Evolutionary conservation across 1,140 invertebrate species (phyloP).

Genomic region (Ganaspis sp.): DNA sequence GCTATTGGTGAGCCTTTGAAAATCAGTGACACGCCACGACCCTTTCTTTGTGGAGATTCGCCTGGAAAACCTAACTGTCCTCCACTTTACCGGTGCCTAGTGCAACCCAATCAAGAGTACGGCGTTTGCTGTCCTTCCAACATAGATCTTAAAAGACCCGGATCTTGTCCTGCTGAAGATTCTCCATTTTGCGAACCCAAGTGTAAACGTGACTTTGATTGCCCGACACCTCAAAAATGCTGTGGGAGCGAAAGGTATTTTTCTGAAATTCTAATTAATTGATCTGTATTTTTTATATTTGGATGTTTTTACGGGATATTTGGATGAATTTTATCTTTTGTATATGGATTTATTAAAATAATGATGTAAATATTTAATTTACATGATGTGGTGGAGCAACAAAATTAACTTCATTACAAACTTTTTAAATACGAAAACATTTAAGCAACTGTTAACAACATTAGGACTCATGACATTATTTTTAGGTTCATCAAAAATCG

Average conservation of each 20-base stretch:
- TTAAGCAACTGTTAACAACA: no score
- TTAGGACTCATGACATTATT: no score
- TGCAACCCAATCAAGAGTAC: constrained; percentile 87
- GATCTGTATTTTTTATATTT: no score
- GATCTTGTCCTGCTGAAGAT: constrained; percentile 81
- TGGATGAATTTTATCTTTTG: no score
- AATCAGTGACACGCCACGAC: constrained; percentile 85
- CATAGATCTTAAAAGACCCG: constrained; percentile 84
- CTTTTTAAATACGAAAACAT: constrained; percentile 27
- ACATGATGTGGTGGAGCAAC: no score
- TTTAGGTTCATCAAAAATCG: no score
- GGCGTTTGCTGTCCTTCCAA: constrained; percentile 91
- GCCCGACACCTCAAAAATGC: constrained; percentile 87
- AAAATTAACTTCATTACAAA: no score
- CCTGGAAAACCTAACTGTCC: constrained; percentile 89
- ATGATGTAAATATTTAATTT: no score
- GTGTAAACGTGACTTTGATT: constrained; percentile 87
- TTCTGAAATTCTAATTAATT: neutral
- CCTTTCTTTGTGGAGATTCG: constrained; percentile 88
- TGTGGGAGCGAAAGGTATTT: constrained; percentile 79
- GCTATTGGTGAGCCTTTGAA: constrained; percentile 87
- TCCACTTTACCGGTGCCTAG: constrained; percentile 86
- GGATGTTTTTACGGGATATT: no score
- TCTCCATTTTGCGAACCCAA: constrained; percentile 78
- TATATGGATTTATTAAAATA: no score